Conservation (phyloP, 2,888 invertebrate species). For the Halictus ligatus region DNA sequence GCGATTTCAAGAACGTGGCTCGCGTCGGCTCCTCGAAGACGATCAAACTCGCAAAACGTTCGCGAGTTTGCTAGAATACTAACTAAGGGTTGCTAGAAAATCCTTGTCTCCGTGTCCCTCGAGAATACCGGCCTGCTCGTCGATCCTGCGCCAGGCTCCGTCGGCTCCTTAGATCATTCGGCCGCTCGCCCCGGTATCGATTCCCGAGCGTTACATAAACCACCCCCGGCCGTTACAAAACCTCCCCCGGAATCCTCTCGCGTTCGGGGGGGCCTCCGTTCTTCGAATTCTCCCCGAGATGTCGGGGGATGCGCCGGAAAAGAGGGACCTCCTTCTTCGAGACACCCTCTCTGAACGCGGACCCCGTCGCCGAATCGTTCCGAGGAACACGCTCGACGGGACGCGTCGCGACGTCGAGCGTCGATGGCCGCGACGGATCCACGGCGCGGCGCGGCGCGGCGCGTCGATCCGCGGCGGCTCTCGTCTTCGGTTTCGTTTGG, state of each 20-base stretch:
- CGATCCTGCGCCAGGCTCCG: slow-evolving; percentile 6
- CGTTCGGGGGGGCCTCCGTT: too few relatives aligned
- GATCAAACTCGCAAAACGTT: too few relatives aligned
- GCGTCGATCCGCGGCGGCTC: neutral
- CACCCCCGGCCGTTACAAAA: slow-evolving; percentile 24
- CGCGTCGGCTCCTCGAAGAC: too few relatives aligned
- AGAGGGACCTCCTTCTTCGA: too few relatives aligned
- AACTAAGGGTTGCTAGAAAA: neutral
- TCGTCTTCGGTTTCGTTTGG: slow-evolving; percentile 2
- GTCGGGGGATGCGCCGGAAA: too few relatives aligned
- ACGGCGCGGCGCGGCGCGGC: neutral
- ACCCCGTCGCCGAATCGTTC: neutral
- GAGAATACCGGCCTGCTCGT: neutral
- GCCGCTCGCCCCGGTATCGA: slow-evolving; percentile 36
- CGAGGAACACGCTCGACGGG: too few relatives aligned
- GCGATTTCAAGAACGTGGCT: too few relatives aligned
- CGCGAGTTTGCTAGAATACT: too few relatives aligned
- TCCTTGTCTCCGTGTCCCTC: neutral
- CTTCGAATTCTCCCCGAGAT: neutral
- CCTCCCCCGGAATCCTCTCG: slow-evolving; percentile 7
- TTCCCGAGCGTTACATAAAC: slow-evolving; percentile 52
- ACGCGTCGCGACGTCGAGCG: neutral
- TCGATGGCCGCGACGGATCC: neutral
- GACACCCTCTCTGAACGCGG: too few relatives aligned
- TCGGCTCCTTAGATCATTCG: slow-evolving; percentile 51